Conservation (phyloP, 2,797 vertebrate genomes). For the Euphonia xanthogaster region DNA sequence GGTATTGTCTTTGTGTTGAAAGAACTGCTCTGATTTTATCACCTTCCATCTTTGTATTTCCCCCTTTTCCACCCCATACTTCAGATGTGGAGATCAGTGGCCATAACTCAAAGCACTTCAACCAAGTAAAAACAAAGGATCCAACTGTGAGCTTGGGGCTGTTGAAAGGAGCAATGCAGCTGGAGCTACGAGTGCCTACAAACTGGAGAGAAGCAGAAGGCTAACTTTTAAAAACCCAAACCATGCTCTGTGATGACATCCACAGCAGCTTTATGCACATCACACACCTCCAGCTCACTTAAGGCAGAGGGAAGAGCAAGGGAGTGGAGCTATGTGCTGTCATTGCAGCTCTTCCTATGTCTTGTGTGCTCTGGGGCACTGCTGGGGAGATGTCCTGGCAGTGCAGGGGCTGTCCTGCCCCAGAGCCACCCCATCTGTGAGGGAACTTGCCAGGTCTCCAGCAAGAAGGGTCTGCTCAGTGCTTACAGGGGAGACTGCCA, state of each 20-base stretch:
- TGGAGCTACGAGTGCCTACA: not conserved
- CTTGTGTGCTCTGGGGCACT: not conserved
- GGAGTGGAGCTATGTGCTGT: not conserved
- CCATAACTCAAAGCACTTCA: not conserved
- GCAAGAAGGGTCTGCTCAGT: not conserved
- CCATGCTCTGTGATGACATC: not conserved
- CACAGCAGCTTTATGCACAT: rapidly evolving
- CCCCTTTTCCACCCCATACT: not conserved
- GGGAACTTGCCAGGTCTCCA: not conserved
- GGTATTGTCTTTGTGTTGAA: not conserved
- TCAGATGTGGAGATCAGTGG: not conserved
- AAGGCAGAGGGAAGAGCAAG: not conserved
- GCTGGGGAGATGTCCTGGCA: not conserved
- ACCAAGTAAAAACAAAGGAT: not conserved
- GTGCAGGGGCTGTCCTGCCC: not conserved
- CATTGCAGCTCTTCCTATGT: not conserved
- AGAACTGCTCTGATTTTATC: not conserved
- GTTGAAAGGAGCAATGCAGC: not conserved
- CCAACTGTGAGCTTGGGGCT: not conserved
- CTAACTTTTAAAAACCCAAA: not conserved
- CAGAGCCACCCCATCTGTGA: not conserved
- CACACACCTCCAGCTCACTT: not conserved
- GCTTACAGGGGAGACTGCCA: not conserved
- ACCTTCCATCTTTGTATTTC: not conserved
- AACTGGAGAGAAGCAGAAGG: not conserved